These are phyloP conservation scores for Trachelipus rathkii DNA, from an alignment of 1,140 invertebrate species.

Conservation along the genomic window DNA sequence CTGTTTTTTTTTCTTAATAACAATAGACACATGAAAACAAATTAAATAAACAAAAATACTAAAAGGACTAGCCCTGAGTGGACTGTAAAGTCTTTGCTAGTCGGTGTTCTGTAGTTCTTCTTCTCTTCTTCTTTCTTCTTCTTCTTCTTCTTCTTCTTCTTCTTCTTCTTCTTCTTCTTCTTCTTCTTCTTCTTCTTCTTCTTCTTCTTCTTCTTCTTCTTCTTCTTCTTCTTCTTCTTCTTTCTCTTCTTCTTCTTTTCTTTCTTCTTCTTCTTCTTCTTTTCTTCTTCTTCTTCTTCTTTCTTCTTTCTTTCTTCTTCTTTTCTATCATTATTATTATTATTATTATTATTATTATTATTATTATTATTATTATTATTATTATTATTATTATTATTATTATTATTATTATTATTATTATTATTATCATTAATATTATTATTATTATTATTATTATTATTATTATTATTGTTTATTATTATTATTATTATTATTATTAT, in stretches of 20 bases:
- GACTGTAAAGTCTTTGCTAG: too few relatives aligned
- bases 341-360: too few relatives aligned
- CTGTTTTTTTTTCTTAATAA: background rate
- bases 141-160: conserved; percentile 3
- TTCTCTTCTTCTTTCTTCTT: background rate
- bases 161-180: conserved; percentile 8
- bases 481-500: too few relatives aligned
- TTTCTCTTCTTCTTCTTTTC: conserved; percentile 10
- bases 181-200: conserved; percentile 3
- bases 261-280: background rate
- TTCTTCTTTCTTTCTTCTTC: conserved; percentile 7
- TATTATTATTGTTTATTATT: too few relatives aligned
- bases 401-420: too few relatives aligned
- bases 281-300: conserved; percentile 8
- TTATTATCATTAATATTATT: too few relatives aligned
- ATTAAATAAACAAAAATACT: background rate
- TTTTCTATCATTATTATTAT: too few relatives aligned
- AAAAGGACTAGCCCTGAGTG: too few relatives aligned
- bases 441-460: too few relatives aligned
- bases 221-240: background rate
- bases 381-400: too few relatives aligned
- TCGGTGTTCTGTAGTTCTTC: too few relatives aligned
- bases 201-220: conserved; percentile 8
- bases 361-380: too few relatives aligned
- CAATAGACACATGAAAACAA: background rate